Conservation (phyloP, 1,140 invertebrate species). For the Portunus trituberculatus region DNA sequence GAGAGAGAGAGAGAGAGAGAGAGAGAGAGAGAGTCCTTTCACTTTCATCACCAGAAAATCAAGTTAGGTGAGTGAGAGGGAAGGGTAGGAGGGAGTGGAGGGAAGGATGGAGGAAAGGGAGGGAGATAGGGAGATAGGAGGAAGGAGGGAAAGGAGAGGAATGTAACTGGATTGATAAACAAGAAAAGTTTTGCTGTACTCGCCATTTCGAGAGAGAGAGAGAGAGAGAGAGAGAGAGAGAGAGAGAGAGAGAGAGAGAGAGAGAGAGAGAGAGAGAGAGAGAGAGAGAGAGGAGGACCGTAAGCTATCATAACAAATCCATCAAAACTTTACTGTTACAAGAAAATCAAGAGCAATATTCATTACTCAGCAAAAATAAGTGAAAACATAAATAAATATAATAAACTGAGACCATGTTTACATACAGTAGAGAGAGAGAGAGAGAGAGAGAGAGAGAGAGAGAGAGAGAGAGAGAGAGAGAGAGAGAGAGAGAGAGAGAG, state of each 20-base stretch:
- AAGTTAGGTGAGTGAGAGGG: neutral
- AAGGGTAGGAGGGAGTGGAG: neutral
- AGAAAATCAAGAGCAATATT: too few species aligned
- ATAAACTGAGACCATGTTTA: too few species aligned
- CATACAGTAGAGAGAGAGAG: neutral
- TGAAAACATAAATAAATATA: neutral
- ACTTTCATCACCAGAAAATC: neutral
- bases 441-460: neutral
- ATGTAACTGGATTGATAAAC: neutral
- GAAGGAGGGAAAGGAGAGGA: neutral
- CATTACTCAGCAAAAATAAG: too few species aligned
- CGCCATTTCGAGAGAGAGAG: neutral
- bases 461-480: neutral
- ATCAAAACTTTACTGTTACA: too few species aligned
- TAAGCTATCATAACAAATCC: too few species aligned
- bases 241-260: neutral
- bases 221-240: slow-evolving; percentile 30
- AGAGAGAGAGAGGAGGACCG: neutral
- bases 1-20: neutral
- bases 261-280: neutral
- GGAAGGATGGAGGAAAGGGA: neutral
- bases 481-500: neutral
- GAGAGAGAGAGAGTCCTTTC: neutral
- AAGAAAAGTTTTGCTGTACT: neutral
- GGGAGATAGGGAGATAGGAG: neutral